Conservation (phyloP, 2,888 invertebrate species). For the Ceriagrion tenellum region DNA sequence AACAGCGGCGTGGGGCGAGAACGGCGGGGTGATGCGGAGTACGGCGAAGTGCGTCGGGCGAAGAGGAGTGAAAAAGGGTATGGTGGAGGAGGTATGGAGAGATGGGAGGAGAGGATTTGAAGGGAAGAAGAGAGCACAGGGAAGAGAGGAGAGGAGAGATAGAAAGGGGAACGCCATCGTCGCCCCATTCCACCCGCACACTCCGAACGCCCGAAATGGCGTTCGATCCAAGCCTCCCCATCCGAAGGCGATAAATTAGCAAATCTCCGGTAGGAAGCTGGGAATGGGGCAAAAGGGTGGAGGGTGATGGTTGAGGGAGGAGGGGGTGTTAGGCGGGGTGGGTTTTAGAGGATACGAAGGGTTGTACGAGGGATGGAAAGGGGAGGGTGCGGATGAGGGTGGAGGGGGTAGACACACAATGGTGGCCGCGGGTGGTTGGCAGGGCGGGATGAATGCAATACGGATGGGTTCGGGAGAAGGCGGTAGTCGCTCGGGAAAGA, state of each 20-base stretch:
- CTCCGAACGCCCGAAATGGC: slow-evolving; percentile 37
- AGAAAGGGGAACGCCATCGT: not conserved
- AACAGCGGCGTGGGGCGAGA: not conserved
- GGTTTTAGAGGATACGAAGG: not conserved
- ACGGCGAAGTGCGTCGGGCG: not conserved
- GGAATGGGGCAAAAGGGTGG: not conserved
- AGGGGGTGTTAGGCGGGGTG: not conserved
- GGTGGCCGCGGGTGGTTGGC: not conserved
- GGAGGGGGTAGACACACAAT: not conserved
- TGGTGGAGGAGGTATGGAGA: not conserved
- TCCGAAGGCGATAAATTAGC: slow-evolving; percentile 67
- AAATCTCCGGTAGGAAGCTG: slow-evolving; percentile 58
- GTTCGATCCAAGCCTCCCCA: slow-evolving; percentile 54
- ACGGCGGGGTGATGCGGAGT: not conserved
- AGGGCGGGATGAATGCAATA: not conserved
- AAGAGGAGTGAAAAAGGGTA: not conserved
- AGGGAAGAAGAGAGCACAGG: not conserved
- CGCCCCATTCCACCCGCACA: not conserved
- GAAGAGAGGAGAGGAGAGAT: not conserved
- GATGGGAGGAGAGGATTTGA: not conserved
- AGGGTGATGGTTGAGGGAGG: not conserved
- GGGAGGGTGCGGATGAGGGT: not conserved
- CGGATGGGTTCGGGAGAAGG: not conserved
- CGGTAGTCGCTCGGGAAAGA: not conserved
- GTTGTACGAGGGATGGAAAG: not conserved